phyloP scores from a whole-genome alignment of 2,797 vertebrate genomes.

The Luscinia megarhynchos region DNA sequence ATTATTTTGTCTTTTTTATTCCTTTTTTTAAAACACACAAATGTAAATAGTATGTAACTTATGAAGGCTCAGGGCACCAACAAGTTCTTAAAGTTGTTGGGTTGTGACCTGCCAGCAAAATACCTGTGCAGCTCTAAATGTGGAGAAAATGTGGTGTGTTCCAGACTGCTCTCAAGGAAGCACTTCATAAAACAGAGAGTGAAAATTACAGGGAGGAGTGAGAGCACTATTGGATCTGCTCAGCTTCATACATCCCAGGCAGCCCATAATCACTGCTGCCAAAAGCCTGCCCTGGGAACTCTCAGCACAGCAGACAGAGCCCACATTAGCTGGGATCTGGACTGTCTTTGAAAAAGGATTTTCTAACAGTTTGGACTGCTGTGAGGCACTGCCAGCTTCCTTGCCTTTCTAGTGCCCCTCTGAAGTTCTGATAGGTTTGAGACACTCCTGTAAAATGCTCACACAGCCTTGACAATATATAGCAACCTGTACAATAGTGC shows the following conservation, averaged over 20 bases:
- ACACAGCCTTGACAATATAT: neutral
- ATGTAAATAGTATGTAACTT: neutral
- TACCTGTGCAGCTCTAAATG: neutral
- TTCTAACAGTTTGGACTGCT: neutral
- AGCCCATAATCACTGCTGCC: neutral
- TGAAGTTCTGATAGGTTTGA: neutral
- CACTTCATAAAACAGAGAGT: neutral
- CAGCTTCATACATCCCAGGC: neutral
- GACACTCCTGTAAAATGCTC: neutral
- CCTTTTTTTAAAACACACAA: neutral
- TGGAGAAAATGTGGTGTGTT: neutral
- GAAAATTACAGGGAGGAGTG: neutral
- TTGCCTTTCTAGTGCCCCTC: neutral
- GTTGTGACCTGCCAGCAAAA: neutral
- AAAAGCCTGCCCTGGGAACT: neutral
- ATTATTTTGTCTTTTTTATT: neutral
- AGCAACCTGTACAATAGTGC: neutral
- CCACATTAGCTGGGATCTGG: neutral
- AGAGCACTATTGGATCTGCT: neutral
- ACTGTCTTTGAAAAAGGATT: neutral
- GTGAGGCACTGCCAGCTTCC: neutral
- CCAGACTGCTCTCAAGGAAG: neutral
- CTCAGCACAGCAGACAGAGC: neutral
- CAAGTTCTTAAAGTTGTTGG: neutral
- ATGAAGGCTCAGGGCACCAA: neutral